Evolutionary conservation across 2,113 vertebrate genomes (phyloP).

Genomic region (Macrotus californicus): DNA sequence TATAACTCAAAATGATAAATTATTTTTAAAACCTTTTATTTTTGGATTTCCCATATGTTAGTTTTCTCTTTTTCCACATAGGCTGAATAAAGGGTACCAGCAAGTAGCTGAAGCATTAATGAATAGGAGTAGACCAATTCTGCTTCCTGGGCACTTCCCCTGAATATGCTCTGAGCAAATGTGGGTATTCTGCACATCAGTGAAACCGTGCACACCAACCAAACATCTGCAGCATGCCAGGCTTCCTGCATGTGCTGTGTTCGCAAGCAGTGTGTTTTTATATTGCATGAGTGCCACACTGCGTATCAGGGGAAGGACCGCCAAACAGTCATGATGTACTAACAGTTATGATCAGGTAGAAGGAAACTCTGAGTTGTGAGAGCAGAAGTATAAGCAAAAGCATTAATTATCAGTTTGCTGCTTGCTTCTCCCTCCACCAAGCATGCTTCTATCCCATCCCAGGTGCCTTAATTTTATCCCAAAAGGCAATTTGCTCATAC

Average conservation of each 20-base stretch:
- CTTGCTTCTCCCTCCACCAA: neutral
- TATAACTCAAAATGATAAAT: neutral
- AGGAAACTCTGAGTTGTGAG: neutral
- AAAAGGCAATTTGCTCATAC: neutral
- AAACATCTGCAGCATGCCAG: neutral
- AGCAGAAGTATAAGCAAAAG: neutral
- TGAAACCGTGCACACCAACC: accelerated
- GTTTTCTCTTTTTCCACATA: neutral
- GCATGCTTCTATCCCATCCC: too few relatives aligned
- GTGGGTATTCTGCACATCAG: neutral
- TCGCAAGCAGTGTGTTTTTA: neutral
- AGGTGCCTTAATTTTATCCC: neutral
- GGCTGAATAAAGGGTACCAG: neutral
- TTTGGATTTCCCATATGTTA: neutral
- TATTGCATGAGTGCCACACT: too few relatives aligned
- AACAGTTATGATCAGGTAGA: neutral
- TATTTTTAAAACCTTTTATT: constrained; percentile 18
- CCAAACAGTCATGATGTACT: neutral
- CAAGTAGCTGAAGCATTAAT: neutral
- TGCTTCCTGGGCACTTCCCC: neutral
- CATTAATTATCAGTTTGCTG: neutral
- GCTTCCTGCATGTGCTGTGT: neutral
- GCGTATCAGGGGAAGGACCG: neutral
- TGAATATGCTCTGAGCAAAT: neutral
- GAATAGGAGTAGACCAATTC: neutral